Evolutionary conservation across 2,113 vertebrate species (phyloP), one percentile per base, ranked within the genome.

Genomic region (Colinus virginianus): DNA sequence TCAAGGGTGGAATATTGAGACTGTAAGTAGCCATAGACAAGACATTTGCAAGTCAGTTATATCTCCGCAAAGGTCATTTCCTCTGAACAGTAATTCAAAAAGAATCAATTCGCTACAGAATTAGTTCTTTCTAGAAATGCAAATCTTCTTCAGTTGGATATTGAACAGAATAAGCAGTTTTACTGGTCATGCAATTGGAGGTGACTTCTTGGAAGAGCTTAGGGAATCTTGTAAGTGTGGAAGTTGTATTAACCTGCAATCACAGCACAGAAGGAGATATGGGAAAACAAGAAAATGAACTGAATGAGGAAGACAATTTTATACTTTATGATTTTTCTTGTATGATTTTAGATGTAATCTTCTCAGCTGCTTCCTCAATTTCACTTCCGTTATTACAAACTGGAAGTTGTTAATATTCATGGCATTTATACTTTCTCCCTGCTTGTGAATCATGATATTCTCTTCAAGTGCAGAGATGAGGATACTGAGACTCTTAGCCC

Each of bases 121-220:
- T 84, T 80, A 90, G 87, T 69, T 63, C 72, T 78, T 80, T 84
- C 72, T 74, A 94, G 74, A 94, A 95, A 88, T 84, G 64, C 77
- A 94, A 78, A 94, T 90, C 77, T 63, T 42, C 77, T 92, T 88
- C 66, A 84, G 43, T 53, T 56, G 32, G 90, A 63, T 84, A 63
- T 42, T 89, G n/a, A 71, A 32, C 18, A 70, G 58, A 66, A 81
- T 84, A 88, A 71, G 46, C 22, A 42, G 72, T 75, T 92, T 90
- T 70, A 72, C 62, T 80, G 25, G 59, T 70, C 36, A 80, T n/a
- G 56, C 46, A 84, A 42, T 32, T 70, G 26, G 9, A 23, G 28
- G 6, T 78, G 88, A 75, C 34, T 2, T 80, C 49, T 88, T 56
- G 78, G 76, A 93, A 51, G 13, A 74, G 11, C n/a, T 86, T 66